Base-by-base conservation (phyloP, 2,113 vertebrate species). In the Megaleporinus macrocephalus region DNA sequence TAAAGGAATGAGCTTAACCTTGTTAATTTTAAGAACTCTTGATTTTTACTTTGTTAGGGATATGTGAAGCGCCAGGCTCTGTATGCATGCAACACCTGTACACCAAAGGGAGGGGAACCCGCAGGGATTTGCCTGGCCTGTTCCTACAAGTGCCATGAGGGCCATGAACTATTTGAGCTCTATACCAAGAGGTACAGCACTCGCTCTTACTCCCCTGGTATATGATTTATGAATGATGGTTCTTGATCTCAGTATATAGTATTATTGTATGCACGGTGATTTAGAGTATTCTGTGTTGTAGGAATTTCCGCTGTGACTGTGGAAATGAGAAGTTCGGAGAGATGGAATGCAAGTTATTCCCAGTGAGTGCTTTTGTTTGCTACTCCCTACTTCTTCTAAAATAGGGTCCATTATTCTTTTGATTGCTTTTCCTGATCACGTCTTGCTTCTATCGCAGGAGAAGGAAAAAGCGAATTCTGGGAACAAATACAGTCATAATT, bases 401-500 rank as follows among this genome's bases (percentile, higher is more conserved):
- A 36, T 70, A 10, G 1, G 5, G 41, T 44, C 41, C 9, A 44
- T 36, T 16, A 20, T 20, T 51, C 5, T 27, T 93, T 95, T 85
- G 29, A 57, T 6, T 10, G 5, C n/a, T 73, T 14, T 41, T 61
- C 24, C 53, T 26, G 5, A 30, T 15, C 1, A 22, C 26, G 51
- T 70, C 41, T 26, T 16, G 65, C 49, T 79, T 4, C 74, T n/a
- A 22, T 84, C 85, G 47, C 90, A 99, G 98, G 97, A 98, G 20
- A 99, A 99, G 82, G 90, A 95, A 33, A 95, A 91, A 16, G 71
- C 94, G 79, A 99, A 99, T 92, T 84, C 86, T 76, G 91, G 92
- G 81, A 99, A 99, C 89, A 98, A 97, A 86, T 99, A 99, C 87
- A 98, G 96, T 83, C 96, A 98, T 73, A 99, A 99, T 91, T 99